Evolutionary conservation across 2,888 invertebrate genomes (phyloP), one percentile per base, ranked within the genome.

Genomic region (Lycophotia porphyrea): DNA sequence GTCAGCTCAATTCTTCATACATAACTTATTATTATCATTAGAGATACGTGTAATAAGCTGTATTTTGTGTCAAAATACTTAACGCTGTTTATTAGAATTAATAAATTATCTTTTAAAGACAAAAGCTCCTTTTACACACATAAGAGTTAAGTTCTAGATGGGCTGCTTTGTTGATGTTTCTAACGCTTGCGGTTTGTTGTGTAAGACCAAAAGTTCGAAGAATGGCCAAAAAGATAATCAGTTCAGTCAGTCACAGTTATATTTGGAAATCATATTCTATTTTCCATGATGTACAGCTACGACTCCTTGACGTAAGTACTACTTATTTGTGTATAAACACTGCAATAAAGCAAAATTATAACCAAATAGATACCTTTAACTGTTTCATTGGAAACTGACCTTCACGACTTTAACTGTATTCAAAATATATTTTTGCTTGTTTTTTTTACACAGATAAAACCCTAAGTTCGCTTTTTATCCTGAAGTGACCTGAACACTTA

Each of bases 271-370:
- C 1, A 11, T 18, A 49, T 49, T 49, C n/a, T 34, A 34, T 5
- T 52, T 49, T 5, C 31, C n/a, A 42, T 31, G 24, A 21, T 61
- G 8, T 2, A 7, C 36, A n/a, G 5, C 9, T 60, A 42, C 11
- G 42, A 73, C 27, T 34, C 55, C 11, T n/a, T 18, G 31, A n/a
- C 24, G 5, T 27, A n/a, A 18, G 5, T 27, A 42, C 27, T 42
- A 24, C 31, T 31, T 21, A 47, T 24, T 24, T 78, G 27, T 36
- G 34, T 42, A 24, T 18, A 36, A 44, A 39, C 44, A 39, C 55
- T 63, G n/a, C 24, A 47, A 64, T 63, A 31, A 47, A 36, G 27
- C 44, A 44, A 79, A 74, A 55, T 44, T 63, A 34, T 11, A 47
- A 24, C 15, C 42, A 9, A 49, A 60, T 52, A 11, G 21, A 47